Conservation (phyloP, 2,113 vertebrate genomes). For the Oreotrochilus melanogaster region DNA sequence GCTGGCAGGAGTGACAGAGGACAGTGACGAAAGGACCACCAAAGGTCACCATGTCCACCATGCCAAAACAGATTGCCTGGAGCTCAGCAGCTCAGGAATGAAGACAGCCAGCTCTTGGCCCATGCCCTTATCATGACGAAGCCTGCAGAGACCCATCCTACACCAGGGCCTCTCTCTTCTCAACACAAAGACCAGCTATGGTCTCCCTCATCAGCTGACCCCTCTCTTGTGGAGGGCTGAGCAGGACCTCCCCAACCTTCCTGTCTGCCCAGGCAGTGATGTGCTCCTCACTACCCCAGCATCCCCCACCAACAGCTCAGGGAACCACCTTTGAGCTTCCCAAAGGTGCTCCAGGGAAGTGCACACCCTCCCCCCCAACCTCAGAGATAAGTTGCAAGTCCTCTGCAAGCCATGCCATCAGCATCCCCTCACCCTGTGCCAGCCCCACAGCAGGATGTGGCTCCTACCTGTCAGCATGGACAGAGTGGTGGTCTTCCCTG, state of each 20-base stretch:
- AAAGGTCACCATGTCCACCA: neutral
- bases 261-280: neutral
- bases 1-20: neutral
- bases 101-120: neutral
- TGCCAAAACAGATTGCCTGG: neutral
- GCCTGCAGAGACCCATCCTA: neutral
- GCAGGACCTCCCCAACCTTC: neutral
- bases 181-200: neutral
- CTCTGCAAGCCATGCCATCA: neutral
- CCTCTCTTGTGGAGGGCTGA: neutral
- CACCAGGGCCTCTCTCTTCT: neutral
- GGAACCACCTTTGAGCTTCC: too few relatives aligned
- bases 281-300: neutral
- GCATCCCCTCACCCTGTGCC: neutral
- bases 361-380: neutral
- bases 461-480: conserved; percentile 90
- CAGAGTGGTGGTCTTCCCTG: conserved; percentile 91
- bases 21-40: neutral
- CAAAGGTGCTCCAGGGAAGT: neutral
- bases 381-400: neutral
- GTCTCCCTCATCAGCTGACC: neutral
- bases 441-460: rapidly evolving
- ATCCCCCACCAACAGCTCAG: neutral
- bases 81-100: neutral
- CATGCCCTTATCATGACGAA: neutral